Percentiles rank a stretch among this genome's conserved stretches.
Conservation (phyloP, 2,113 vertebrate genomes). For the Thermophis baileyi region DNA sequence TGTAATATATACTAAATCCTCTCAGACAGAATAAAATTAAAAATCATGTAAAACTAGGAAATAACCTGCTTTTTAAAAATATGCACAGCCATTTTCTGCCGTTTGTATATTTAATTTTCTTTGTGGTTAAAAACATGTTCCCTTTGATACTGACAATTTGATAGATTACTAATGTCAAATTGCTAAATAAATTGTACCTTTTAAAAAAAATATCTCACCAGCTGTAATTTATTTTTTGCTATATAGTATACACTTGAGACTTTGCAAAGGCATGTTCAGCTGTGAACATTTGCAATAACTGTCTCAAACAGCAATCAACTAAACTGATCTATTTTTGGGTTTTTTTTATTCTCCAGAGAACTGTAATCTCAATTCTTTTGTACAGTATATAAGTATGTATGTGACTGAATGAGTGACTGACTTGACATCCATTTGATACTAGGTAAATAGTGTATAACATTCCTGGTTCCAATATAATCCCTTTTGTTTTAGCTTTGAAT, state of each 20-base stretch:
- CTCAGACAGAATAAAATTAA: not conserved
- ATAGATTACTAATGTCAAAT: slow-evolving; percentile 49
- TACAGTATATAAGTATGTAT: not conserved
- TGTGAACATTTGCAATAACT: slow-evolving; percentile 16
- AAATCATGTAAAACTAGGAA: not conserved
- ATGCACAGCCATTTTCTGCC: not conserved
- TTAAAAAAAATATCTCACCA: slow-evolving; percentile 27
- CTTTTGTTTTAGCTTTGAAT: not conserved
- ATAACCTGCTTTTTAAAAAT: slow-evolving; percentile 21
- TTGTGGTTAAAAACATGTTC: slow-evolving; percentile 38
- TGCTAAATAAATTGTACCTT: slow-evolving; percentile 37
- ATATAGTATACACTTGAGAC: slow-evolving; percentile 9
- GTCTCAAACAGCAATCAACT: not conserved
- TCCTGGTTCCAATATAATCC: not conserved
- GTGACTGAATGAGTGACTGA: not conserved
- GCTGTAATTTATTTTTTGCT: not conserved
- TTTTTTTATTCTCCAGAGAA: not conserved
- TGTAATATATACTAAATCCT: not conserved
- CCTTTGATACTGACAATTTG: slow-evolving; percentile 40
- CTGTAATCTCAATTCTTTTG: not conserved
- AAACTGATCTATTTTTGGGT: not conserved
- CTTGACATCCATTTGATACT: not conserved
- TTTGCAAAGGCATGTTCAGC: not conserved
- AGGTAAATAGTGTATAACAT: not conserved
- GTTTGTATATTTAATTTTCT: slow-evolving; percentile 36